A percentile compares a stretch with the other conserved stretches of the same genome.
These are phyloP conservation scores for Vanessa atalanta DNA, from an alignment of 1,140 invertebrate genomes.

Conservation along the genomic window DNA sequence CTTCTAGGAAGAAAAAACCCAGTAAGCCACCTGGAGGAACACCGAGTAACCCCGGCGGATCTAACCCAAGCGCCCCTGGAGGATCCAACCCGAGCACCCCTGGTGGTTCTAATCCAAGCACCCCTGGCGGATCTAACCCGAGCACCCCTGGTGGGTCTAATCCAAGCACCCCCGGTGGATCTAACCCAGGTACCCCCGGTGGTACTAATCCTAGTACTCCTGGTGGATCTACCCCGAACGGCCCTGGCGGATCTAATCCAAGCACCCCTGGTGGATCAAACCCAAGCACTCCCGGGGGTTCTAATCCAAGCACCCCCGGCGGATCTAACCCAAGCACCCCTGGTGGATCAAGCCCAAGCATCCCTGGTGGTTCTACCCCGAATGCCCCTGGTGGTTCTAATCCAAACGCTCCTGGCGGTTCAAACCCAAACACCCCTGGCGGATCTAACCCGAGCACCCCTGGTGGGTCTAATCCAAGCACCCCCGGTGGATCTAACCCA, in stretches of 20 bases:
- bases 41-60: not conserved
- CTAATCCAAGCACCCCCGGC: not conserved
- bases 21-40: not conserved
- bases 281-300: not conserved
- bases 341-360: conserved; percentile 17
- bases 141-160: not conserved
- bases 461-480: not conserved
- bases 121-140: not conserved
- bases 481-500: no score
- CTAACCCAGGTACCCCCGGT: not conserved
- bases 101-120: not conserved
- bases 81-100: not conserved
- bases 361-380: not conserved
- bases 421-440: not conserved
- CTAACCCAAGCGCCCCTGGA: not conserved
- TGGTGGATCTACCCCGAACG: not conserved
- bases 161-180: not conserved
- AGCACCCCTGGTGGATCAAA: not conserved
- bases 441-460: not conserved
- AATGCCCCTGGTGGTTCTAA: not conserved
- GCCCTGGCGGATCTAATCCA: not conserved
- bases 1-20: no score
- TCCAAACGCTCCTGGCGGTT: not conserved
- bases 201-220: conserved; percentile 17
- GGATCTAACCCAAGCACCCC: not conserved